Conservation (phyloP, 2,888 invertebrate species). For the Nowickia ferox region DNA sequence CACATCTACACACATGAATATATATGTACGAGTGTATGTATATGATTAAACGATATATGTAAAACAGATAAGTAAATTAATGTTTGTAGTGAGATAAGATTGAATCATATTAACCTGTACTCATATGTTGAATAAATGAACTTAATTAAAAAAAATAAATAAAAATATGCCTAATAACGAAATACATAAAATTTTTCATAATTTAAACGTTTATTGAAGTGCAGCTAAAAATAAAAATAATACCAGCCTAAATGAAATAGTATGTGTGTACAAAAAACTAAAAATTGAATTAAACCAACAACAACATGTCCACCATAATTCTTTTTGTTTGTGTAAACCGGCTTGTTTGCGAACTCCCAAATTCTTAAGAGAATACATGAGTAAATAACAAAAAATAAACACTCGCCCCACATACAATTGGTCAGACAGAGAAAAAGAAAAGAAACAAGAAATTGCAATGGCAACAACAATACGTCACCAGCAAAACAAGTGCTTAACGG, state of each 20-base stretch:
- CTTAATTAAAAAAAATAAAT: constrained; percentile 6
- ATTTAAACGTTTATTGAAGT: too few species aligned
- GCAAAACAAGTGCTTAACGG: constrained; percentile 47
- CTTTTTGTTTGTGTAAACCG: constrained; percentile 73
- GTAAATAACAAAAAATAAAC: constrained; percentile 30
- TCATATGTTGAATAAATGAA: too few species aligned
- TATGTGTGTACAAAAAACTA: constrained; percentile 6
- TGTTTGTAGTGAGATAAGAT: too few species aligned
- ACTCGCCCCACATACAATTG: constrained; percentile 44
- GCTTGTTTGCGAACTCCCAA: constrained; percentile 72
- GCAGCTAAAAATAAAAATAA: not conserved
- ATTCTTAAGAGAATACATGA: not conserved
- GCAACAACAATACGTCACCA: constrained; percentile 19
- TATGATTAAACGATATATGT: not conserved
- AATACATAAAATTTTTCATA: too few species aligned
- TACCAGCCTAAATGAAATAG: constrained; percentile 4
- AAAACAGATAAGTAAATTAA: not conserved
- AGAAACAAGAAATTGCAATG: constrained; percentile 36
- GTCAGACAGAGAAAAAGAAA: constrained; percentile 75
- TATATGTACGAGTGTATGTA: not conserved
- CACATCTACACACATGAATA: too few species aligned
- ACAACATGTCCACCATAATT: constrained; percentile 64
- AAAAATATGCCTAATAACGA: not conserved
- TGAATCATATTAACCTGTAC: too few species aligned
- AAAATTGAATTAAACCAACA: constrained; percentile 32